phyloP scores from a whole-genome alignment of 92 coral and sea anemone species.

The Pocillopora grandis region DNA sequence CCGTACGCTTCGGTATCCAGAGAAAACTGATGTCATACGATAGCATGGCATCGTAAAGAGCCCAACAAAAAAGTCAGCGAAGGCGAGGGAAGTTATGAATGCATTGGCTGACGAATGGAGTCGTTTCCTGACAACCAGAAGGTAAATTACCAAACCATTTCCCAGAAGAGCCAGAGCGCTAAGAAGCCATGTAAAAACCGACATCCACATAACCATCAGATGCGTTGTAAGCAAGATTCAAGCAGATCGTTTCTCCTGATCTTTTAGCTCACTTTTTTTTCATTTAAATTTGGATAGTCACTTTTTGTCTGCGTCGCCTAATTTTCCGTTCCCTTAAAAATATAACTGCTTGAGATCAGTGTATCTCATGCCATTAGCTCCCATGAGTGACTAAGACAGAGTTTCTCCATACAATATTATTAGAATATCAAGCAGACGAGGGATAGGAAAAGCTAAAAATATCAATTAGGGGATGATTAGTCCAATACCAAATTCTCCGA shows the following conservation, averaged over 20 bases:
- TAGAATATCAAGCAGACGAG: too few relatives aligned
- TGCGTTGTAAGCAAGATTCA: not conserved
- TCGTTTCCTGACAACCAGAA: not conserved
- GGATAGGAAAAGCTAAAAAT: too few relatives aligned
- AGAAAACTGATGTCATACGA: not conserved
- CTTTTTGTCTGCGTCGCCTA: not conserved
- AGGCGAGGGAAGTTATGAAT: constrained; percentile 21
- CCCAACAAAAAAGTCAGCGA: constrained; percentile 27
- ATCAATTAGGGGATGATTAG: too few relatives aligned
- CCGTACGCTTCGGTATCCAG: not conserved
- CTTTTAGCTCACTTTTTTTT: not conserved
- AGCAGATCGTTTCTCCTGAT: not conserved
- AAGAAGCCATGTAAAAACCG: not conserved
- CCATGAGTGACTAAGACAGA: too few relatives aligned
- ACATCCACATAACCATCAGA: not conserved
- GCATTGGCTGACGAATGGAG: constrained; percentile 18
- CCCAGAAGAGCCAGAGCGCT: not conserved
- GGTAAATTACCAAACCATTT: constrained; percentile 5
- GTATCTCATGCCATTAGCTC: too few relatives aligned
- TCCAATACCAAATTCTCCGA: too few relatives aligned
- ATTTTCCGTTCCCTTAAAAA: not conserved
- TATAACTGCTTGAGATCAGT: too few relatives aligned
- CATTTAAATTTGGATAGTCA: too few relatives aligned
- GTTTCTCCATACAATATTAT: too few relatives aligned
- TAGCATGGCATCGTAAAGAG: not conserved